A percentile compares a stretch with the other conserved stretches of the same genome.
Conservation (phyloP, 2,113 vertebrate species). For the Barbus barbus region DNA sequence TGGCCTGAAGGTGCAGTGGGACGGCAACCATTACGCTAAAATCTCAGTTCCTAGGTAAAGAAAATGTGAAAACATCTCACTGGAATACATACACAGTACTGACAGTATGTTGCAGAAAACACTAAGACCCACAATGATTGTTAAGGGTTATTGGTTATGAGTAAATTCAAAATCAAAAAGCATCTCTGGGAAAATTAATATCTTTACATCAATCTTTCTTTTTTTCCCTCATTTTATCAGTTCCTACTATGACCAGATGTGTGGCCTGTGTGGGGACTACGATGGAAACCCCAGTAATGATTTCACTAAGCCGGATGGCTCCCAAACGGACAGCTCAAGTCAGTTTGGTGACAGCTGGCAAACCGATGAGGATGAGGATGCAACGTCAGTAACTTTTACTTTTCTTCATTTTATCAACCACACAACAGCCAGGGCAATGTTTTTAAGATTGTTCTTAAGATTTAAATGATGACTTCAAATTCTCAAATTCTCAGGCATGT, state of each 20-base stretch:
- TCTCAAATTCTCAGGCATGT: no score
- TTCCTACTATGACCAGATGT: conserved; percentile 75
- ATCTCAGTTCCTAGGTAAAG: conserved; percentile 73
- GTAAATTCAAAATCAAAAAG: not conserved
- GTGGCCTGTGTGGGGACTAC: conserved; percentile 83
- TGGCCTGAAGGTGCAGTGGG: conserved; percentile 79
- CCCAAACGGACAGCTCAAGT: conserved; percentile 49
- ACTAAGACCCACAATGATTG: not conserved
- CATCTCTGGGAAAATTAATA: accelerated
- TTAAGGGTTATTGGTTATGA: not conserved
- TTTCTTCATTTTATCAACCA: not conserved
- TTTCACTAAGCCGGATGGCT: conserved; percentile 73
- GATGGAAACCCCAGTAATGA: conserved; percentile 75
- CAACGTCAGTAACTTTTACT: conserved; percentile 64
- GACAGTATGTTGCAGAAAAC: not conserved
- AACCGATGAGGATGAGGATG: conserved; percentile 69
- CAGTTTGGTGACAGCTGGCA: conserved; percentile 82
- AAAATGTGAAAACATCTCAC: no score
- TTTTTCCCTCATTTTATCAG: conserved; percentile 50
- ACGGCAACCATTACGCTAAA: conserved; percentile 79
- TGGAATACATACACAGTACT: not conserved
- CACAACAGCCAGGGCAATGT: no score
- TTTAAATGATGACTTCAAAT: no score
- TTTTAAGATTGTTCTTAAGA: not conserved
- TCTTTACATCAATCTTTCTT: not conserved